Evolutionary conservation across 2,797 vertebrate species (phyloP).

Genomic region (Ctenosaura bakeri): DNA sequence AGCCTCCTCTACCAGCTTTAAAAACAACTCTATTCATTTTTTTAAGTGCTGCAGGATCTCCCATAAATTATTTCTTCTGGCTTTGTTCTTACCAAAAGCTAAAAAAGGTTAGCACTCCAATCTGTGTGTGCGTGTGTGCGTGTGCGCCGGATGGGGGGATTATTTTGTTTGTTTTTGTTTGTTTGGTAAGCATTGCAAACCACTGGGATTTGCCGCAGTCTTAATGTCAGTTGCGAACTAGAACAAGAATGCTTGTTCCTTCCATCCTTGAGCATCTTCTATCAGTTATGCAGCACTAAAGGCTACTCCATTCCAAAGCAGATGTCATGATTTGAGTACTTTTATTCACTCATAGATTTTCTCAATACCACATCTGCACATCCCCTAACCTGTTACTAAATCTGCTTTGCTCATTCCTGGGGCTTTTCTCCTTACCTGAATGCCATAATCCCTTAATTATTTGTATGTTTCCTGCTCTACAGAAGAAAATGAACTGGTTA

Average conservation of each 20-base stretch:
- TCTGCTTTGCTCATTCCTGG: slow-evolving; percentile 12
- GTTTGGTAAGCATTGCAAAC: background rate
- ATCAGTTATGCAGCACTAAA: background rate
- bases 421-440: slow-evolving; percentile 27
- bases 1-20: background rate
- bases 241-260: background rate
- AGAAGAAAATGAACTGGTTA: slow-evolving; percentile 32
- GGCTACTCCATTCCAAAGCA: background rate
- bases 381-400: slow-evolving; percentile 25
- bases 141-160: too few relatives aligned
- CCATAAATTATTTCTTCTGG: background rate
- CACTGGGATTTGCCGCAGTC: background rate
- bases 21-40: too few relatives aligned
- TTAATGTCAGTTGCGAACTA: background rate
- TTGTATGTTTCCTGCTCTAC: slow-evolving; percentile 4
- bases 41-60: background rate
- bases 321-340: background rate
- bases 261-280: background rate
- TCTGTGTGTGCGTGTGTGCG: too few relatives aligned
- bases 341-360: slow-evolving; percentile 1
- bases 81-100: background rate
- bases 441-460: background rate
- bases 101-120: background rate
- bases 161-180: too few relatives aligned
- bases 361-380: background rate